Evolutionary conservation across 2,113 vertebrate species (phyloP).

Genomic region (Ariopsis seemanni): DNA sequence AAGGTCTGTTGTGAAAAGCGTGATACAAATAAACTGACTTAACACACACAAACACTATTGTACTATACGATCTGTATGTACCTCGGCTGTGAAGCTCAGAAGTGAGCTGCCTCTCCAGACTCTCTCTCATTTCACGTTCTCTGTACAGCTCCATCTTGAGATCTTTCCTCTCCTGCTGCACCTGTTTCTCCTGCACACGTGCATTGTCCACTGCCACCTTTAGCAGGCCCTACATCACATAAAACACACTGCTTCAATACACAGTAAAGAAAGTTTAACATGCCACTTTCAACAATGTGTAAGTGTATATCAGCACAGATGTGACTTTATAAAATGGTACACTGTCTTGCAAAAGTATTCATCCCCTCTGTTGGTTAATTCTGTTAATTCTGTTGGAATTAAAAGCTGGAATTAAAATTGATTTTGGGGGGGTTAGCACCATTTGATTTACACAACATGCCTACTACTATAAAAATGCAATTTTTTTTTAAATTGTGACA

Average conservation of each 20-base stretch:
- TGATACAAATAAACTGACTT: too few relatives aligned
- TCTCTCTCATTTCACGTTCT: constrained; percentile 85
- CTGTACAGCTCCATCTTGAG: constrained; percentile 85
- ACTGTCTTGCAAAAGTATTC: too few relatives aligned
- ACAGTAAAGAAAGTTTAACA: neutral
- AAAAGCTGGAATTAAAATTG: too few relatives aligned
- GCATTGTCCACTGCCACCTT: constrained; percentile 90
- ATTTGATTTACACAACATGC: too few relatives aligned
- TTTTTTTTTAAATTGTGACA: too few relatives aligned
- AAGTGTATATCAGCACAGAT: neutral
- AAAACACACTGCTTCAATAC: constrained; percentile 37
- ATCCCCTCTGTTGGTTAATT: too few relatives aligned
- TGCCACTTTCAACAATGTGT: neutral
- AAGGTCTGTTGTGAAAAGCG: too few relatives aligned
- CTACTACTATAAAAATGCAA: too few relatives aligned
- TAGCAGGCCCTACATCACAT: constrained; percentile 79
- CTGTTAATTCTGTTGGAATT: too few relatives aligned
- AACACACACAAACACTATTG: constrained; percentile 1
- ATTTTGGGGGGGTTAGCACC: too few relatives aligned
- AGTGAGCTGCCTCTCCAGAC: constrained; percentile 86
- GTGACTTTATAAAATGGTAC: too few relatives aligned
- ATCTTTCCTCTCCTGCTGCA: constrained; percentile 89
- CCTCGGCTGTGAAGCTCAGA: constrained; percentile 87
- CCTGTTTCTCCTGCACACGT: constrained; percentile 85
- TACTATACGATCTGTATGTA: constrained; percentile 57